Conservation (phyloP, 2,888 invertebrate species). For the Andrena bicolor region DNA sequence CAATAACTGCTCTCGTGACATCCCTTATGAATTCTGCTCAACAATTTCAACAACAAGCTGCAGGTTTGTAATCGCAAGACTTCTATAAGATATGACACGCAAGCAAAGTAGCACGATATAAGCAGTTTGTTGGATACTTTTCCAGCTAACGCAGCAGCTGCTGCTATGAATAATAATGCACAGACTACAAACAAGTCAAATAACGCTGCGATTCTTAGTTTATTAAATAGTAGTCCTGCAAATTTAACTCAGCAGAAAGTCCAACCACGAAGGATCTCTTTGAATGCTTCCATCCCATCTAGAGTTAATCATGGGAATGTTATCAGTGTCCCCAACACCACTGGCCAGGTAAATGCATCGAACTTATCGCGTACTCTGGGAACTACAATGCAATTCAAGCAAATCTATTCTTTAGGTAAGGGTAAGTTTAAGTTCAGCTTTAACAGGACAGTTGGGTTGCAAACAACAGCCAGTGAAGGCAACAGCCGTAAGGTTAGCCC, state of each 20-base stretch:
- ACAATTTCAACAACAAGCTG: slow-evolving; percentile 90
- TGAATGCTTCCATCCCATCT: slow-evolving; percentile 82
- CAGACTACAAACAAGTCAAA: slow-evolving; percentile 85
- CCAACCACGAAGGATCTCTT: slow-evolving; percentile 81
- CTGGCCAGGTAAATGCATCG: slow-evolving; percentile 78
- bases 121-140: slow-evolving; percentile 36
- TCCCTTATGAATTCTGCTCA: slow-evolving; percentile 94
- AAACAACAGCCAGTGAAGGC: slow-evolving; percentile 85
- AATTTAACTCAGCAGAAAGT: slow-evolving; percentile 83
- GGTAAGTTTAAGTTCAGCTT: slow-evolving; percentile 82
- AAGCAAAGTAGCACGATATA: background rate
- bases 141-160: slow-evolving; percentile 80
- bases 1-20: slow-evolving; percentile 92
- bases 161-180: slow-evolving; percentile 83
- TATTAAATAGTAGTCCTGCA: slow-evolving; percentile 92
- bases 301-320: slow-evolving; percentile 83
- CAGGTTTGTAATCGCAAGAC: slow-evolving; percentile 79
- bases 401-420: slow-evolving; percentile 74
- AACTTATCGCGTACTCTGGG: background rate
- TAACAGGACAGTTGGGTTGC: slow-evolving; percentile 80
- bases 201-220: slow-evolving; percentile 91
- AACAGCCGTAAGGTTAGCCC: slow-evolving; percentile 85
- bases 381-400: background rate
- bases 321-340: slow-evolving; percentile 83
- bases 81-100: slow-evolving; percentile 60